Percentiles rank a stretch among this genome's conserved stretches.
phyloP scores from a whole-genome alignment of 2,888 invertebrate genomes.

The Tipula helvola region DNA sequence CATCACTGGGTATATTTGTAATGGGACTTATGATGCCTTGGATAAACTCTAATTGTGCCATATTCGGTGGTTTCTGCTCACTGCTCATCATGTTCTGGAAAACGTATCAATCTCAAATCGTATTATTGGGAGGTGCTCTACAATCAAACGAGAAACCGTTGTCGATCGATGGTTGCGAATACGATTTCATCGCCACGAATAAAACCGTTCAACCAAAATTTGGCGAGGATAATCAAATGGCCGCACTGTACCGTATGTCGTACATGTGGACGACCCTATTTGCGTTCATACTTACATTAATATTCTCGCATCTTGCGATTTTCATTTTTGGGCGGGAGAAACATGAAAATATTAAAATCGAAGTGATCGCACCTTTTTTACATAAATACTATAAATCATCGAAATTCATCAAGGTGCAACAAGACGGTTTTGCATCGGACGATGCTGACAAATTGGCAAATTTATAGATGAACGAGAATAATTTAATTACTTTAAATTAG shows the following conservation, averaged over 20 bases:
- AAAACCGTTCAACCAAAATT: not conserved
- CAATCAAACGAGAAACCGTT: conserved; percentile 43
- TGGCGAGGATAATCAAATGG: not conserved
- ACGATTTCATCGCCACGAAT: conserved; percentile 19
- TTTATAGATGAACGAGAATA: not conserved
- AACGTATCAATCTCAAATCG: conserved; percentile 41
- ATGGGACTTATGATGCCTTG: conserved; percentile 41
- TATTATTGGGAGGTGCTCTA: conserved; percentile 48
- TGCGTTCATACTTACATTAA: conserved; percentile 28
- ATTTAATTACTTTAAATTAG: not conserved
- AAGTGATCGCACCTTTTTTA: conserved; percentile 22
- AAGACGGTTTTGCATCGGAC: not conserved
- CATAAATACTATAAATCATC: not conserved
- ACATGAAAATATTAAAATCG: conserved; percentile 29
- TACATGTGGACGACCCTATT: conserved; percentile 8
- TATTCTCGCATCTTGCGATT: conserved; percentile 37
- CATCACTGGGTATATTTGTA: conserved; percentile 55
- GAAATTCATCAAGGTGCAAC: not conserved
- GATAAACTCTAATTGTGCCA: conserved; percentile 43
- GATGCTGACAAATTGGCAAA: not conserved
- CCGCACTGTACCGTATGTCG: conserved; percentile 45
- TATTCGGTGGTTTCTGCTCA: conserved; percentile 52
- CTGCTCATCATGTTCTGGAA: conserved; percentile 54
- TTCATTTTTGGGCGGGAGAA: conserved; percentile 33
- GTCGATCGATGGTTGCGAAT: conserved; percentile 38